phyloP scores from a whole-genome alignment of 2,113 vertebrate species.

The Odobenus rosmarus region DNA sequence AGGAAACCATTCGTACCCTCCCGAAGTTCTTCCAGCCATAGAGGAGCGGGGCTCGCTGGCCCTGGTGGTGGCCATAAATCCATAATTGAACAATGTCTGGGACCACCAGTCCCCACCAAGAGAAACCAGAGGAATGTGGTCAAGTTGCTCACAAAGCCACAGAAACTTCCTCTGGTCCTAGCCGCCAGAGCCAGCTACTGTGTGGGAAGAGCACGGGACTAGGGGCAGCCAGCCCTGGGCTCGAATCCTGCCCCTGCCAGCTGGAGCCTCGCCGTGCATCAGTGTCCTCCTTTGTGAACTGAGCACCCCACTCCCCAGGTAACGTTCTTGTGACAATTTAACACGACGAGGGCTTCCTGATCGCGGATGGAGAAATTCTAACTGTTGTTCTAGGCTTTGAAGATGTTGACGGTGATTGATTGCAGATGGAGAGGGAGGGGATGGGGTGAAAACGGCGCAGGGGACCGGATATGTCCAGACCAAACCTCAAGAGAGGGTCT shows the following conservation, averaged over 20 bases:
- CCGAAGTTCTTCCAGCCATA: not conserved
- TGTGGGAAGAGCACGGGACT: not conserved
- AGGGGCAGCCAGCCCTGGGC: not conserved
- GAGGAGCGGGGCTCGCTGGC: not conserved
- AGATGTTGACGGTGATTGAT: rapidly evolving
- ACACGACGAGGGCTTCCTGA: not conserved
- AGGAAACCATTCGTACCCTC: not conserved
- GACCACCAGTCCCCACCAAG: conserved; percentile 77
- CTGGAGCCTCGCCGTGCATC: not conserved
- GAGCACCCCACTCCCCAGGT: not conserved
- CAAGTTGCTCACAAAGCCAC: conserved; percentile 80
- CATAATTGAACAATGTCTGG: conserved; percentile 76
- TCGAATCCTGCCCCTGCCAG: rapidly evolving
- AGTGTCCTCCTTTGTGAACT: not conserved
- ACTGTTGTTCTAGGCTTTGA: not conserved
- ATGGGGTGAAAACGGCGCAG: rapidly evolving
- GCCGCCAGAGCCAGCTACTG: rapidly evolving
- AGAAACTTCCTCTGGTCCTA: not conserved
- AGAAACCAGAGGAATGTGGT: conserved; percentile 79
- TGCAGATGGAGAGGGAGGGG: not conserved
- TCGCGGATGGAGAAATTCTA: not conserved
- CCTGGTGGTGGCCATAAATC: conserved; percentile 71
- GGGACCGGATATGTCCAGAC: not conserved
- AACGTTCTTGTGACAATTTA: rapidly evolving
- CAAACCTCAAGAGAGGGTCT: not conserved